Conservation (phyloP, 1,140 invertebrate genomes). For the Aphis craccivora region DNA sequence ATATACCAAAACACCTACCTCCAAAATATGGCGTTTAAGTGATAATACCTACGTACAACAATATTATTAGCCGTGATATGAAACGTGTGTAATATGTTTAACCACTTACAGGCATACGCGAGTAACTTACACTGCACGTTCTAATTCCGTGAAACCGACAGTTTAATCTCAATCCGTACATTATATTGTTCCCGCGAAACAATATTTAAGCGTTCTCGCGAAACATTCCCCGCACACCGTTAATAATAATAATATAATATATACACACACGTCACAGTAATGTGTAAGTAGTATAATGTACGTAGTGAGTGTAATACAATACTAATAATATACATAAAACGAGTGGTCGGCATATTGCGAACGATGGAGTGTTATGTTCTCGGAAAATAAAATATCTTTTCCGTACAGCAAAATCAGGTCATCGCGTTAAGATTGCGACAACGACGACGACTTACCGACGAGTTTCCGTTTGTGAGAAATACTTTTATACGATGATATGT, state of each 20-base stretch:
- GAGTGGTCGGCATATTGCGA: background rate
- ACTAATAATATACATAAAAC: background rate
- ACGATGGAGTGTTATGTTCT: background rate
- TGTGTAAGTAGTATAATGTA: background rate
- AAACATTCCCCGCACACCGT: background rate
- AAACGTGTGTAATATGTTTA: background rate
- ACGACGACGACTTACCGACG: background rate
- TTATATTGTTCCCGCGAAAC: conserved; percentile 3
- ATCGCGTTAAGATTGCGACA: background rate
- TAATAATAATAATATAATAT: conserved; percentile 3
- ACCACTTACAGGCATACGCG: background rate
- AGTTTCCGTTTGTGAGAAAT: background rate
- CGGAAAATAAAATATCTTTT: conserved; percentile 3
- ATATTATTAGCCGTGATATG: background rate
- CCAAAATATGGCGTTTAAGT: no score
- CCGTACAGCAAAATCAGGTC: background rate
- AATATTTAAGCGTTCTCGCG: background rate
- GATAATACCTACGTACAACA: no score
- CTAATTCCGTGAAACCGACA: conserved; percentile 21
- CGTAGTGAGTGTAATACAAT: background rate
- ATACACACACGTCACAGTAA: background rate
- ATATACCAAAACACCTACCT: no score
- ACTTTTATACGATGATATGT: background rate
- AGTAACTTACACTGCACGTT: background rate
- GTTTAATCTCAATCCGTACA: conserved; percentile 1